These are phyloP conservation scores for Ramphastos sulfuratus DNA, from an alignment of 2,113 vertebrate genomes.

Conservation along the genomic window DNA sequence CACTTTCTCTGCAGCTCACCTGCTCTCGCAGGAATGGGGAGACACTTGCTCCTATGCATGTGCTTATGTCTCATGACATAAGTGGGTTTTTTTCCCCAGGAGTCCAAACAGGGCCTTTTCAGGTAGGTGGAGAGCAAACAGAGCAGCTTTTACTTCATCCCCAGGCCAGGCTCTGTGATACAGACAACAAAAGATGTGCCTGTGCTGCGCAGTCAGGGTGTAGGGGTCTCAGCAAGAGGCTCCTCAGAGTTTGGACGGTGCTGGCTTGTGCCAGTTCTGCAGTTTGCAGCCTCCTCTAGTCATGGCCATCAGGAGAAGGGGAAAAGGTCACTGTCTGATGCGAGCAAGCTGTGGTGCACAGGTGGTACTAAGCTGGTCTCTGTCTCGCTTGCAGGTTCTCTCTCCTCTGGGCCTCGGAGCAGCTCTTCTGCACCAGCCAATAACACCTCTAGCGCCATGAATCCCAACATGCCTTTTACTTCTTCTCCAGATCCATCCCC, in stretches of 20 bases:
- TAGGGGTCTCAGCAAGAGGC: neutral
- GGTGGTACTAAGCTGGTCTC: neutral
- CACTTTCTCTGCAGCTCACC: neutral
- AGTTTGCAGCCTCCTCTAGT: neutral
- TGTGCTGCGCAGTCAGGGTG: neutral
- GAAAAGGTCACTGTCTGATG: neutral
- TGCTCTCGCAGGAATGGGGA: fast-evolving
- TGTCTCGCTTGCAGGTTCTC: constrained; percentile 67
- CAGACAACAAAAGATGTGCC: neutral
- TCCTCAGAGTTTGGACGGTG: neutral
- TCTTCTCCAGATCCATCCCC: constrained; percentile 88
- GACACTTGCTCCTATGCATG: fast-evolving
- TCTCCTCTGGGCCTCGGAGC: constrained; percentile 81
- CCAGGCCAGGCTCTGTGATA: fast-evolving
- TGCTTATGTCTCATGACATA: neutral
- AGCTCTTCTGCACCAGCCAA: constrained; percentile 85
- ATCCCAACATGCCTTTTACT: constrained; percentile 87
- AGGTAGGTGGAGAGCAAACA: neutral
- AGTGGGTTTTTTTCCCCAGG: neutral
- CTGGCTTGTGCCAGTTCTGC: neutral
- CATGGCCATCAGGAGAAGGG: neutral
- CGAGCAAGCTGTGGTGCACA: neutral
- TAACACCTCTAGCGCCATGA: constrained; percentile 84
- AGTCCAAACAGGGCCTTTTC: neutral
- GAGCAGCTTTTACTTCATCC: neutral